Base-by-base conservation (phyloP, 2,797 vertebrate genomes). In the Psittacula echo region DNA sequence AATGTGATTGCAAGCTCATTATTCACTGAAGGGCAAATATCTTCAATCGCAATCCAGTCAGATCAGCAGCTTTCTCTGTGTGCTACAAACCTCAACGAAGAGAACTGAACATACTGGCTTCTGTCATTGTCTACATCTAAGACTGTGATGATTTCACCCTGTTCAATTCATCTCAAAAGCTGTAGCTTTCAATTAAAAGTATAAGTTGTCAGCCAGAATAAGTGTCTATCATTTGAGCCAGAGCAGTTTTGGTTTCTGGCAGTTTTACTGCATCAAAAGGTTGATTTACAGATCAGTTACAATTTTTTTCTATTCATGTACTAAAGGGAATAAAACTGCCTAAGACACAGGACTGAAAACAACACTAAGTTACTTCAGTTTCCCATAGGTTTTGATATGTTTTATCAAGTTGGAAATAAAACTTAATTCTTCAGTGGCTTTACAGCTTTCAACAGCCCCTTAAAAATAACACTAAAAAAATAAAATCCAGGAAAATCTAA, bases 71-170 rank as follows among this genome's bases (percentile, higher is more conserved):
- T 97, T 97, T 96, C 94, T 94, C 96, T 95, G 95, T 78, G 95
- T 80, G 89, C 41, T 93, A 96, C 71, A 90, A 94, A 85, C 56
- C 85, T 96, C 96, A 78, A 34, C 7, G 60, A 95, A 96, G 89
- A 97, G 92, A 96, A 95, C 85, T 93, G 97, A 98, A 91, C 93
- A 95, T 92, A 95, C 95, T 83, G 96, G 94, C 94, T 96, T 97
- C 96, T 98, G 93, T 97, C 97, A 97, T 95, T 94, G 96, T 96
- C 94, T 98, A 37, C 94, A 97, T 98, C 96, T 97, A 95, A 95
- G 94, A 96, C 91, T 96, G 92, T 94, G 96, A 97, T 97, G 97
- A 97, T 96, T 96, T 94, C 94, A 97, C 97, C 97, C 97, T 96
- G 96, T 96, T 95, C 84, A 87, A 97, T 94, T 97, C 96, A 95